Conservation (phyloP, 1,140 invertebrate species). For the Bilobella aurantiaca region DNA sequence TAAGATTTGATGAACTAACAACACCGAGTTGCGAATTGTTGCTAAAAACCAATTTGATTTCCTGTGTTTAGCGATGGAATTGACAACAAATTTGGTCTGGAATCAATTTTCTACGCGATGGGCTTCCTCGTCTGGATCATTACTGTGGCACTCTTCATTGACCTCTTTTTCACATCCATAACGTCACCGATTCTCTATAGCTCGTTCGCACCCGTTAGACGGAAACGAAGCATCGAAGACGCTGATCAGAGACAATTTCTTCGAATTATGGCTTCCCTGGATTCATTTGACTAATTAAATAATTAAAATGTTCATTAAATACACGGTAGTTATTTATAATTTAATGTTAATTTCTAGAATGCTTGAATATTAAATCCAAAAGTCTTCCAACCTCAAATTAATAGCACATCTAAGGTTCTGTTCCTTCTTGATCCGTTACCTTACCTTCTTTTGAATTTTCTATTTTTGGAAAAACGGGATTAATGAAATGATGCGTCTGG, state of each 20-base stretch:
- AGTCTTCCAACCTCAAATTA: no score
- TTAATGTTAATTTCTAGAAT: no score
- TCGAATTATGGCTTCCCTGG: background rate
- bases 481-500: no score
- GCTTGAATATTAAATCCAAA: no score
- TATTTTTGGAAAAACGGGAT: no score
- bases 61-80: constrained; percentile 29
- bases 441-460: no score
- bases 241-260: background rate
- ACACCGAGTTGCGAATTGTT: background rate
- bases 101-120: constrained; percentile 33
- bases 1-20: background rate
- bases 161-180: constrained; percentile 32
- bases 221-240: constrained; percentile 14
- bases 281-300: background rate
- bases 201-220: constrained; percentile 29
- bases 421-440: no score
- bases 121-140: constrained; percentile 28
- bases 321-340: no score
- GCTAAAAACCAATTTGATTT: background rate
- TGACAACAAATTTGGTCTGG: constrained; percentile 34
- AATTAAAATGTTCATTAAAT: no score
- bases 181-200: constrained; percentile 34
- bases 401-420: no score
- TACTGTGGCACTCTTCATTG: constrained; percentile 26